Evolutionary conservation across 2,888 invertebrate genomes (phyloP).

Genomic region (Cyrtodaria siliqua): DNA sequence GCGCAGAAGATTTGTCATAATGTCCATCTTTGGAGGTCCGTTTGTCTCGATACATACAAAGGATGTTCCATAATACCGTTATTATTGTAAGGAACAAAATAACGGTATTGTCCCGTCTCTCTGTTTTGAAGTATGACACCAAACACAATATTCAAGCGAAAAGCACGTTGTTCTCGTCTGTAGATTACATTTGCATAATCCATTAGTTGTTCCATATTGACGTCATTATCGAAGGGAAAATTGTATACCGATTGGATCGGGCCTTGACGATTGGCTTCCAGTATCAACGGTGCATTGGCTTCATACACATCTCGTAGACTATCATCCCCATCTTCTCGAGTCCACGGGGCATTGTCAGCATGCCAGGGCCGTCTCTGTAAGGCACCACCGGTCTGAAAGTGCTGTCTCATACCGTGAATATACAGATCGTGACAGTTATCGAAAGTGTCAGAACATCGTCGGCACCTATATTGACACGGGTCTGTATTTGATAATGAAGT

Average conservation of each 20-base stretch:
- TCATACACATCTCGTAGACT: constrained; percentile 22
- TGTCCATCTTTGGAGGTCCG: constrained; percentile 33
- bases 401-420: constrained; percentile 4
- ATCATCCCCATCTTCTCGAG: constrained; percentile 13
- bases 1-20: constrained; percentile 31
- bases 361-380: constrained; percentile 3
- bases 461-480: constrained; percentile 9
- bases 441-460: constrained; percentile 11
- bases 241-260: constrained; percentile 34
- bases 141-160: constrained; percentile 38
- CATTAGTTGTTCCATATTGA: no score
- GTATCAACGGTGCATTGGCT: constrained; percentile 28
- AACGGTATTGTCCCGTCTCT: constrained; percentile 53
- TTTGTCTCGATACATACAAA: constrained; percentile 38
- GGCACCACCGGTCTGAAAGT: constrained; percentile 5
- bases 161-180: constrained; percentile 20
- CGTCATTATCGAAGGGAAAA: constrained; percentile 22
- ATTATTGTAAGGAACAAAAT: constrained; percentile 48
- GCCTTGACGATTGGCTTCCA: constrained; percentile 21
- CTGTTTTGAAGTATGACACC: constrained; percentile 41
- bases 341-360: constrained; percentile 27
- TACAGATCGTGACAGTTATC: constrained; percentile 3
- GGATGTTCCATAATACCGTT: constrained; percentile 41
- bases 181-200: constrained; percentile 11
- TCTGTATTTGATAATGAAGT: no score